Conservation (phyloP, 2,888 invertebrate species). For the Gasteruption jaculator region DNA sequence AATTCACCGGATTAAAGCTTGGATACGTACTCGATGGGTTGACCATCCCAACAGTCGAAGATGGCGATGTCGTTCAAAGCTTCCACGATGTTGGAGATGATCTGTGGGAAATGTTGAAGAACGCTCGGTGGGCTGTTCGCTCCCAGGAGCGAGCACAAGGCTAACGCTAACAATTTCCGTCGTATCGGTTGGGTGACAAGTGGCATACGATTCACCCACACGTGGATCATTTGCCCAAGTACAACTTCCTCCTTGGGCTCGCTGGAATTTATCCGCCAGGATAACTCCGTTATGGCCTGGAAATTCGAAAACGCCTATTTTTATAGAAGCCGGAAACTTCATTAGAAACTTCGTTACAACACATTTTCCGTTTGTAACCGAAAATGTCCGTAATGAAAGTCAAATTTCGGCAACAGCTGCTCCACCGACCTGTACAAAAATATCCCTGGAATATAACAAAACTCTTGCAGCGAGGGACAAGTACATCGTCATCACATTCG, state of each 20-base stretch:
- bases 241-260: conserved; percentile 61
- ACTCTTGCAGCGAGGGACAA: conserved; percentile 75
- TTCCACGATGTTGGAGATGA: conserved; percentile 71
- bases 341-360: background rate
- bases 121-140: conserved; percentile 63
- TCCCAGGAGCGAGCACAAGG: conserved; percentile 63
- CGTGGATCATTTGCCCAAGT: conserved; percentile 66
- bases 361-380: background rate
- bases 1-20: background rate
- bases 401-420: background rate
- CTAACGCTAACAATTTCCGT: conserved; percentile 77
- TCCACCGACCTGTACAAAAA: conserved; percentile 43
- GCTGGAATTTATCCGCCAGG: conserved; percentile 40
- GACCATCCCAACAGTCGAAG: conserved; percentile 61
- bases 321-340: too few relatives aligned
- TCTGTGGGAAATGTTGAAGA: conserved; percentile 67
- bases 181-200: conserved; percentile 73
- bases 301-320: conserved; percentile 10
- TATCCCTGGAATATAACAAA: conserved; percentile 60
- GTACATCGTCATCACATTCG: conserved; percentile 73
- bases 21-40: conserved; percentile 58
- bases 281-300: conserved; percentile 37
- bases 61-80: conserved; percentile 76
- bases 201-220: conserved; percentile 78
- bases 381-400: too few relatives aligned